Conservation (phyloP, 2,888 invertebrate genomes). For the Hyposoter dolosus region DNA sequence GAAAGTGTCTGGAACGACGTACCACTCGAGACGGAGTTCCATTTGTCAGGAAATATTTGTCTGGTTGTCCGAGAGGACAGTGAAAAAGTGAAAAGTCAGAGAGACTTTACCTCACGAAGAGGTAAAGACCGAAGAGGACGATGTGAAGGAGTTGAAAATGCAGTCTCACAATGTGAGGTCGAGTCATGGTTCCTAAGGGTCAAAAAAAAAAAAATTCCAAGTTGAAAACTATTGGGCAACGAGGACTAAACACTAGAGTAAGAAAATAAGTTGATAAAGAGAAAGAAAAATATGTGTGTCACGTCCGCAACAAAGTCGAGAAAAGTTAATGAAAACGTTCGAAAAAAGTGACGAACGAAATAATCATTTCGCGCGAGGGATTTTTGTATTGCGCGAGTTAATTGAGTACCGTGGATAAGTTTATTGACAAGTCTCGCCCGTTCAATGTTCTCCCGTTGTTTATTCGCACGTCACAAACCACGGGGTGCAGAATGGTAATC, state of each 20-base stretch:
- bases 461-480: slow-evolving; percentile 50
- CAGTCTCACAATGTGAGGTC: slow-evolving; percentile 65
- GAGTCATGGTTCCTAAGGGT: slow-evolving; percentile 72
- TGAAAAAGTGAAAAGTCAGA: slow-evolving; percentile 24
- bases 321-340: background rate
- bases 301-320: background rate
- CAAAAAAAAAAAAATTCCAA: slow-evolving; percentile 39
- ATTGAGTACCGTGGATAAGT: slow-evolving; percentile 57
- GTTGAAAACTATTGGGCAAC: background rate
- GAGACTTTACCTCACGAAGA: too few species aligned
- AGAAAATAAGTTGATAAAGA: background rate
- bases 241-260: background rate
- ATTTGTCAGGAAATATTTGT: slow-evolving; percentile 69
- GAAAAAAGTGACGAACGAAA: background rate
- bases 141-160: slow-evolving; percentile 36
- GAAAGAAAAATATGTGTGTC: background rate
- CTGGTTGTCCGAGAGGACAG: slow-evolving; percentile 42
- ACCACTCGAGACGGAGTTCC: slow-evolving; percentile 58
- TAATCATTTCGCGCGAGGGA: background rate
- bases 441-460: slow-evolving; percentile 27
- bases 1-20: slow-evolving; percentile 12
- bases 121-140: slow-evolving; percentile 10
- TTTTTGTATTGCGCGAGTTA: background rate
- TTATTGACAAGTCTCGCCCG: slow-evolving; percentile 38
- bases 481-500: slow-evolving; percentile 45